Base-by-base conservation (phyloP, 64 coral and sea anemone species). In the Montipora foliosa region DNA sequence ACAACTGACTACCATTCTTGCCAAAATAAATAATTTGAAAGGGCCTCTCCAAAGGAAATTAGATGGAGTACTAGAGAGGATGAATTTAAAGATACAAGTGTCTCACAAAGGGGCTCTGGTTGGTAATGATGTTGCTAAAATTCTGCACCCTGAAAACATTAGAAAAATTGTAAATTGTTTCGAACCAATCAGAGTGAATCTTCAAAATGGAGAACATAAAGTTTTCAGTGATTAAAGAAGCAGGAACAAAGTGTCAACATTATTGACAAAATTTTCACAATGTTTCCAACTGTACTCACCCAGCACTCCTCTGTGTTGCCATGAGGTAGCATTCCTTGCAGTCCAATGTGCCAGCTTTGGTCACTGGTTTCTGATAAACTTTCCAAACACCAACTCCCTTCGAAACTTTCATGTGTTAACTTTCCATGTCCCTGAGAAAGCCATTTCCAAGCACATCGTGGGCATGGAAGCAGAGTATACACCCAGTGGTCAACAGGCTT, bases 401-500 rank as follows among this genome's bases (percentile, higher is more conserved):
- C 79, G 82, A 55, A 93, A 93, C 4, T 93, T 93, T 11, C 91
- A 87, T 51, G 20, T 93, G 0, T n/a, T 87, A 8, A 78, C 91
- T 8, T 79, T 49, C 49, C 83, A 87, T 69, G 91, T 87, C 24
- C 91, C 83, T 51, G 80, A 93, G 60, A 93, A 93, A 49, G 91
- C 91, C 50, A 64, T 87, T 9, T 29, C 49, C 3, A 16, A 15
- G 44, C 22, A 6, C 3, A 86, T 73, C 47, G 81, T 92, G 0
- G 83, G 83, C 19, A 93, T 93, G 91, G 91, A 93, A 50, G 91
- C 57, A 8, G 91, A 87, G 82, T 3, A 88, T 93, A 19, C 92
- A 93, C 16, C 77, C 92, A 70, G 67, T 93, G 3, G 78, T 93
- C 5, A 93, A 93, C 58, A 49, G 6, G 7, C 71, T 93, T 16